These are phyloP conservation scores for Cryptus viduatorius DNA, from an alignment of 2,888 invertebrate species.

Conservation along the genomic window DNA sequence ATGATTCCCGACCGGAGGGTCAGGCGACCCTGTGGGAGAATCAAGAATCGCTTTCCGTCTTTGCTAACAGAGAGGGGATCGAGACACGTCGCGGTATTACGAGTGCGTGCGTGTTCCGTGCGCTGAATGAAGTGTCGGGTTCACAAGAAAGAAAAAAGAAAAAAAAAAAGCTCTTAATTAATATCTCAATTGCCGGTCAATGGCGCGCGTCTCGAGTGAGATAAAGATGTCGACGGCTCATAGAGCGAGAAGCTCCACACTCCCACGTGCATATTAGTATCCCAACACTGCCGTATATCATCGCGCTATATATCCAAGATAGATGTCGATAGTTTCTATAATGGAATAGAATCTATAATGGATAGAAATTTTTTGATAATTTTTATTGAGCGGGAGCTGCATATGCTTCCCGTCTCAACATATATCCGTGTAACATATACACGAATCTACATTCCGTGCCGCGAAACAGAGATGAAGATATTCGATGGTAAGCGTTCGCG, in stretches of 20 bases:
- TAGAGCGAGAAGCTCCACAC: slow-evolving; percentile 51
- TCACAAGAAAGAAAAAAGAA: slow-evolving; percentile 24
- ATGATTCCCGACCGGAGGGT: neutral
- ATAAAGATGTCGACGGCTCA: slow-evolving; percentile 61
- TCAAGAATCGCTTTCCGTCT: slow-evolving; percentile 17
- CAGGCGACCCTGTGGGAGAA: slow-evolving; percentile 29
- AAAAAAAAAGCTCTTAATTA: slow-evolving; percentile 60
- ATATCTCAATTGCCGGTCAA: slow-evolving; percentile 67
- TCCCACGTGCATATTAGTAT: slow-evolving; percentile 51
- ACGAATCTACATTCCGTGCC: slow-evolving; percentile 49
- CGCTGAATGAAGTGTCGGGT: slow-evolving; percentile 54
- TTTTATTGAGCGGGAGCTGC: too few relatives aligned
- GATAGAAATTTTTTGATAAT: too few relatives aligned
- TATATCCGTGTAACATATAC: slow-evolving; percentile 20
- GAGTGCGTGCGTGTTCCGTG: slow-evolving; percentile 43
- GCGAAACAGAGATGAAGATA: slow-evolving; percentile 74
- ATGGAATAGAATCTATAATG: too few relatives aligned
- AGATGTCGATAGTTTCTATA: too few relatives aligned
- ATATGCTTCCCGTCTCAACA: too few relatives aligned
- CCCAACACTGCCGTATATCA: slow-evolving; percentile 59
- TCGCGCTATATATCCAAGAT: slow-evolving; percentile 42
- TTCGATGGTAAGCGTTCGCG: slow-evolving; percentile 63
- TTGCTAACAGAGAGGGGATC: slow-evolving; percentile 16
- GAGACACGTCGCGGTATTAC: slow-evolving; percentile 1
- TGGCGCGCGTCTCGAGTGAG: slow-evolving; percentile 64